Base-by-base conservation (phyloP, 2,888 invertebrate genomes). In the Yponomeuta cagnagella region DNA sequence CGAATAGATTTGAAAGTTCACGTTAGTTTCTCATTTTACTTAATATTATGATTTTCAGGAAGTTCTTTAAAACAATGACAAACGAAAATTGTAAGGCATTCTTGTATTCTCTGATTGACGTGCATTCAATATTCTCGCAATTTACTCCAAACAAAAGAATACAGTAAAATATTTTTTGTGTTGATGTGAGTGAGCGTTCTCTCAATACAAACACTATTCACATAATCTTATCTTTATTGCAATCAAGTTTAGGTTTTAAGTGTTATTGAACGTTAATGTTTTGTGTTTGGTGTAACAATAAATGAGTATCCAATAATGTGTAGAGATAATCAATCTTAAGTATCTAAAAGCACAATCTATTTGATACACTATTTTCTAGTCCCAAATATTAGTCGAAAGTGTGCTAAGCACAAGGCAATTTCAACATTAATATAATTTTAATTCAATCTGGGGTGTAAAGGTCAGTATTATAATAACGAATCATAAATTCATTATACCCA, bases 391-490 rank as follows among this genome's bases (percentile, higher is more conserved):
- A 81, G 43, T 8, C 43, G 43, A 43, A 43, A 43, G 43, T 80
- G 76, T 78, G 79, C 76, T 82, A 81, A 79, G 74, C 76, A 73
- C 70, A 68, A 71, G 79, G 76, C 78, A 77, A 81, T 80, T 80
- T 77, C 64, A 52, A 68, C 48, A 10, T 12, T 10, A 10, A 68
- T 58, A 15, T 12, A 58, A 15, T 58, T 58, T 15, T 15, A 58
- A 58, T 58, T 58, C 15, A 58, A 58, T 15, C 52, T 15, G 43
- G 6, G 43, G 30, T 43, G 12, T 52, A 76, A 77, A 80, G 79
- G 78, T 80, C 78, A 78, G 72, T 48, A 68, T 68, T 52, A 48
- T 63, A 69, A 48, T 63, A 69, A 48, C 67, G 69, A 73, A 72
- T 74, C 74, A 72, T 70, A 74, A 73, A 77, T 78, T 82, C 78